Percentiles rank a stretch among this genome's conserved stretches.
Conservation (phyloP, 1,140 invertebrate genomes). For the Penaeus vannamei region DNA sequence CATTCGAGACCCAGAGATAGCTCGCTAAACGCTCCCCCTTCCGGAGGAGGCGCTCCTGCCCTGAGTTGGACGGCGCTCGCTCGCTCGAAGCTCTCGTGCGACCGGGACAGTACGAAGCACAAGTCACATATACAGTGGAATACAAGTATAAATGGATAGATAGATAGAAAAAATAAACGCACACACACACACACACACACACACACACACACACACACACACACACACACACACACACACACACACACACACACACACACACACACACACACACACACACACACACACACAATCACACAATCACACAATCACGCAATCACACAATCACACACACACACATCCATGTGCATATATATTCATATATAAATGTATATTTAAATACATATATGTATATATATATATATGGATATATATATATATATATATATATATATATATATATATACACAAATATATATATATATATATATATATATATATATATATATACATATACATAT, state of each 20-base stretch:
- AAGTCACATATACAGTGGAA: not conserved
- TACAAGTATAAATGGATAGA: not conserved
- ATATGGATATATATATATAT: not conserved
- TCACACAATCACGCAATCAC: no score
- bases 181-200: not conserved
- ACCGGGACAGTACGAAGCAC: not conserved
- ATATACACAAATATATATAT: not conserved
- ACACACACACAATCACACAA: not conserved
- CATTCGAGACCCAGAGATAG: no score
- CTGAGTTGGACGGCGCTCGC: not conserved
- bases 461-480: not conserved
- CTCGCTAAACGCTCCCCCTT: no score
- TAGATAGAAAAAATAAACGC: not conserved
- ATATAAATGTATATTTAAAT: not conserved
- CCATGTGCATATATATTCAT: not conserved
- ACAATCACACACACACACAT: not conserved
- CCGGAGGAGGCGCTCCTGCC: not conserved
- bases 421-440: not conserved
- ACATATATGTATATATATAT: slow-evolving; percentile 8
- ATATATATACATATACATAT: not conserved
- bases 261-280: not conserved
- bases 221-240: no score
- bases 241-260: not conserved
- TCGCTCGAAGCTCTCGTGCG: not conserved
- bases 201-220: not conserved